Percentiles rank a stretch among this genome's conserved stretches.
phyloP scores from a whole-genome alignment of 2,888 invertebrate species.

The Mimachlamys varia region DNA sequence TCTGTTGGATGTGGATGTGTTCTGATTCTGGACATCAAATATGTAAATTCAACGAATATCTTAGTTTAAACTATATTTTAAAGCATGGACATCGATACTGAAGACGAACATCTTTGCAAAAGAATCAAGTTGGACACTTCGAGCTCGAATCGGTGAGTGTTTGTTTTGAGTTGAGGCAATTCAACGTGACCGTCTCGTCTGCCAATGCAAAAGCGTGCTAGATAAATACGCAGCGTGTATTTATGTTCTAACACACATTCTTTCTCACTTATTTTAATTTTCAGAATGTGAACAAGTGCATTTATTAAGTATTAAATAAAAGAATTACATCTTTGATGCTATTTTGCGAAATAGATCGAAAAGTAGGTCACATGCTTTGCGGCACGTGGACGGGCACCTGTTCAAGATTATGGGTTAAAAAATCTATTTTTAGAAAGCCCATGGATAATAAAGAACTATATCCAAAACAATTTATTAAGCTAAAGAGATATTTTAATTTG shows the following conservation, averaged over 20 bases:
- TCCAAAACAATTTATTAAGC: too few species aligned
- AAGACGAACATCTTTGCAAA: conserved; percentile 47
- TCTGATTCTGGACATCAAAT: not conserved
- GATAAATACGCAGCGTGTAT: not conserved
- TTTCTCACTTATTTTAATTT: not conserved
- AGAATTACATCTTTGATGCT: not conserved
- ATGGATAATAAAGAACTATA: too few species aligned
- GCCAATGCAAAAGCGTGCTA: not conserved
- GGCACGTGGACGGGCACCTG: conserved; percentile 28
- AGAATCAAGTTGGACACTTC: conserved; percentile 52
- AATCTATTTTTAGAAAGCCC: conserved; percentile 14
- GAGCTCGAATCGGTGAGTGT: conserved; percentile 49
- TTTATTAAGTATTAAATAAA: not conserved
- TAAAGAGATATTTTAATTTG: too few species aligned
- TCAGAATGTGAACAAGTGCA: too few species aligned
- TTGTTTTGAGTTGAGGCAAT: not conserved
- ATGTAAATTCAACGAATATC: not conserved
- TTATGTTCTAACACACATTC: not conserved
- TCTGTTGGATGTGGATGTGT: not conserved
- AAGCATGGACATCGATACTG: conserved; percentile 37
- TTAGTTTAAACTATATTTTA: not conserved
- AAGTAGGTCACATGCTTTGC: conserved; percentile 29
- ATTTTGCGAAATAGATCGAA: not conserved
- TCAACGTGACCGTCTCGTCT: not conserved
- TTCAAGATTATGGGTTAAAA: not conserved